Evolutionary conservation across 2,888 invertebrate species (phyloP).

Genomic region (Apamea epomidion): DNA sequence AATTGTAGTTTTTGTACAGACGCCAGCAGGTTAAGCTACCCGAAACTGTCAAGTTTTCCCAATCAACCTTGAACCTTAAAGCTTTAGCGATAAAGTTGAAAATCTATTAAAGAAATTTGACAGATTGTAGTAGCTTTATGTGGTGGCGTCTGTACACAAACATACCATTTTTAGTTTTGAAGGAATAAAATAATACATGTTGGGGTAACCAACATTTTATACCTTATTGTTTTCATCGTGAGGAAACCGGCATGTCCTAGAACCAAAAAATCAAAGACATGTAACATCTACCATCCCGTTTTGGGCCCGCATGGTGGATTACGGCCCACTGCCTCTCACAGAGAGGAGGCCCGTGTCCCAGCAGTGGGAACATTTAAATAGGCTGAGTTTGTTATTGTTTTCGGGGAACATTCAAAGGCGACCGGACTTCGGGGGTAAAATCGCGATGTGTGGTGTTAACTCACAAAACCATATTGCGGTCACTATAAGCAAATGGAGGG

Average conservation of each 20-base stretch:
- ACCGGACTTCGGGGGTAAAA: background rate
- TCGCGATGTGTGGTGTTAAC: background rate
- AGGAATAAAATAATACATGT: conserved; percentile 52
- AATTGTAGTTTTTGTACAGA: conserved; percentile 60
- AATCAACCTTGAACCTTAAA: too few species aligned
- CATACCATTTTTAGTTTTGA: conserved; percentile 54
- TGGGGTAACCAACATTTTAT: conserved; percentile 43
- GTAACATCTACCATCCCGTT: background rate
- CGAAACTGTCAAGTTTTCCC: too few species aligned
- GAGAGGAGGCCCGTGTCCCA: background rate
- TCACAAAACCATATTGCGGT: background rate
- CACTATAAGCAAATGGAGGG: background rate
- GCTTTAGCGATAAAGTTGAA: too few species aligned
- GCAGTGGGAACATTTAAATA: too few species aligned
- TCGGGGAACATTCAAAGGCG: background rate
- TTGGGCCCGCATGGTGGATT: background rate
- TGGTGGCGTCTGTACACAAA: too few species aligned
- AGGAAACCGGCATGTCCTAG: background rate
- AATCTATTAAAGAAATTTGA: too few species aligned
- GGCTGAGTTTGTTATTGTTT: background rate
- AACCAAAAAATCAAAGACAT: background rate
- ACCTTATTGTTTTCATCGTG: background rate
- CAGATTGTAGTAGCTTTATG: too few species aligned
- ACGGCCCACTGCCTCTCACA: background rate
- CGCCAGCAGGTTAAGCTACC: too few species aligned